Conservation (phyloP, 1,140 invertebrate genomes). For the Drosophila pachea region DNA sequence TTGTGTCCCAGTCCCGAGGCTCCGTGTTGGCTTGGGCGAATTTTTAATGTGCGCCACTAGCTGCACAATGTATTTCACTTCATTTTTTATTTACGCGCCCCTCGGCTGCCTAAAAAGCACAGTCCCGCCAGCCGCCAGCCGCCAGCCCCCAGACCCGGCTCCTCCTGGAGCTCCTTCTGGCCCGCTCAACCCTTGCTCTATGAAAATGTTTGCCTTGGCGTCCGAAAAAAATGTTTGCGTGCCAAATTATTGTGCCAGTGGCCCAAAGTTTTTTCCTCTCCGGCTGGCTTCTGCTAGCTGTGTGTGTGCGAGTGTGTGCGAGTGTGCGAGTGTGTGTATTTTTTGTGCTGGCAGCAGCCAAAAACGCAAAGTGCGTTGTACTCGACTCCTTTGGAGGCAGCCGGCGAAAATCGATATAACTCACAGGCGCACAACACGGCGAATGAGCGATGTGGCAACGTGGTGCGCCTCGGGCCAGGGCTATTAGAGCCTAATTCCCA, state of each 20-base stretch:
- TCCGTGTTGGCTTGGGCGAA: conserved; percentile 55
- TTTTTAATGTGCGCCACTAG: conserved; percentile 64
- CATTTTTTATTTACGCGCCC: conserved; percentile 60
- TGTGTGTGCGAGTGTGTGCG: conserved; percentile 1
- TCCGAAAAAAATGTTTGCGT: conserved; percentile 68
- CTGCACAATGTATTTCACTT: conserved; percentile 68
- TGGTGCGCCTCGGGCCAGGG: neutral
- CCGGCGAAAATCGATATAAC: conserved; percentile 45
- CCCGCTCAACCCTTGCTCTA: conserved; percentile 7
- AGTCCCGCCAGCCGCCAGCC: neutral
- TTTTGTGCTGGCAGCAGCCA: conserved; percentile 57
- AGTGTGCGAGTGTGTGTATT: conserved; percentile 1
- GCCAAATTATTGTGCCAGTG: conserved; percentile 75
- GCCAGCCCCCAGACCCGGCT: neutral
- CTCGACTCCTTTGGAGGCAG: conserved; percentile 32
- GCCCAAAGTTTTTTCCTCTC: conserved; percentile 55
- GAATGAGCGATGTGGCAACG: conserved; percentile 44
- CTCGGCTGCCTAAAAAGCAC: conserved; percentile 22
- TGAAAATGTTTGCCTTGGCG: conserved; percentile 36
- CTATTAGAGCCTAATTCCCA: too few species aligned
- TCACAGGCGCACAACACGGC: conserved; percentile 20
- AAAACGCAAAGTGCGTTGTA: conserved; percentile 69
- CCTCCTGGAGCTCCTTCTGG: too few species aligned
- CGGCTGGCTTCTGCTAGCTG: conserved; percentile 44
- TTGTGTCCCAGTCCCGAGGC: conserved; percentile 36